A percentile compares a stretch with the other conserved stretches of the same genome.
Evolutionary conservation across 1,140 invertebrate species (phyloP).

Genomic region (Zaprionus taronus): DNA sequence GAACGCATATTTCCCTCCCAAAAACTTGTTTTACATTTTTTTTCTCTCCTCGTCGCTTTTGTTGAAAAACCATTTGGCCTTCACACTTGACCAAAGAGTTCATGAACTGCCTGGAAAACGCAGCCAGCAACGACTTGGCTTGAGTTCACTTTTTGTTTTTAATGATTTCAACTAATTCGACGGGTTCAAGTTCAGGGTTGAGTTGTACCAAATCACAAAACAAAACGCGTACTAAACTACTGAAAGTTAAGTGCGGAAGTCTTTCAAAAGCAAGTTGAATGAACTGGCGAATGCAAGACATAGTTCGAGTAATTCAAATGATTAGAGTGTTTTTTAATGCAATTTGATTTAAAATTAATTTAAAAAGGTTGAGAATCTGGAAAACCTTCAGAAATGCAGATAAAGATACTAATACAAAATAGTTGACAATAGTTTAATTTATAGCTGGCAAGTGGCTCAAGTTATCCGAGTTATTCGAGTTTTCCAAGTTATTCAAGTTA

Average conservation of each 20-base stretch:
- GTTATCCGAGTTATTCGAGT: not conserved
- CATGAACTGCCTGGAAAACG: conserved; percentile 60
- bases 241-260: conserved; percentile 31
- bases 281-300: not conserved
- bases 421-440: too few relatives aligned
- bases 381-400: too few relatives aligned
- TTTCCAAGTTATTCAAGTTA: not conserved
- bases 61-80: conserved; percentile 64
- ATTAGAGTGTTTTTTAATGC: not conserved
- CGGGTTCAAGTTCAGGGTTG: conserved; percentile 76
- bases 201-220: conserved; percentile 49
- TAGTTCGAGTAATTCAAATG: not conserved
- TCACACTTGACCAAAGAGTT: conserved; percentile 78
- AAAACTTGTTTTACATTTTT: conserved; percentile 49
- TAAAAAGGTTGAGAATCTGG: too few relatives aligned
- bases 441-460: not conserved
- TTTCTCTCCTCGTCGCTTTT: not conserved
- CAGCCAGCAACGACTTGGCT: conserved; percentile 39
- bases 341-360: not conserved
- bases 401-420: too few relatives aligned
- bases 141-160: conserved; percentile 61
- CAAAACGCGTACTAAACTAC: conserved; percentile 35
- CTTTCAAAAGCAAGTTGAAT: not conserved
- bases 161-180: conserved; percentile 45
- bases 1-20: not conserved